Evolutionary conservation across 2,797 vertebrate species (phyloP), one percentile per base, ranked within the genome.

Genomic region (Orientallactaga sibirica): DNA sequence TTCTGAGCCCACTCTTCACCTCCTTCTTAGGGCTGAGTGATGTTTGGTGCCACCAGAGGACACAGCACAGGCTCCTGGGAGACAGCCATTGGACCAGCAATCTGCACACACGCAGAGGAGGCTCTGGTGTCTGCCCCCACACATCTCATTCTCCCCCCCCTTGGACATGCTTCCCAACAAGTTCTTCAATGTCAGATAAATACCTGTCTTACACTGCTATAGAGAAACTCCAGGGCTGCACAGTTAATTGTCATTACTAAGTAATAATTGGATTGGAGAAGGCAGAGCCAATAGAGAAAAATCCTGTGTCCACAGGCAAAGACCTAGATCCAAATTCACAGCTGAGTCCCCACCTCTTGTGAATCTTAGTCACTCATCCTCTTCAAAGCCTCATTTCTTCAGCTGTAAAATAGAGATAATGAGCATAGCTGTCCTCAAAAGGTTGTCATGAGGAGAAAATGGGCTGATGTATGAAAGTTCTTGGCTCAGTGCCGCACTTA

Each of bases 401-500:
- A 52, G 37, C 41, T 33, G 27, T 88, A 52, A 74, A 90, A 87
- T 0, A 94, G 67, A 92, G 29, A 29, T 55, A 58, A 78, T 41
- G 33, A 81, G 25, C n/a, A 16, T 10, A 70, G 58, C 14, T 82
- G 74, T 12, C 33, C 89, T n/a, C 66, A 20, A 41, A 70, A 79
- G 41, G 41, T 4, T 95, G 88, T 64, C n/a, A 2, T 25, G 66
- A 64, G 24, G 88, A 73, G 75, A 11, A 66, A 81, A n/a, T 10
- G 78, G 48, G 79, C 52, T 7, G 10, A 15, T 4, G 0, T 5
- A 8, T 67, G n/a, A 27, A 81, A 33, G 37, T 25, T 81, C 74
- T 83, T 29, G 77, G 85, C 84, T 84, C n/a, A 64, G 66, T 25
- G 79, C 64, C 86, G 61, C 73, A 64, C 68, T 81, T 71, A 82